These are phyloP conservation scores for Entomyzon cyanotis DNA, from an alignment of 2,113 vertebrate genomes.

Conservation along the genomic window DNA sequence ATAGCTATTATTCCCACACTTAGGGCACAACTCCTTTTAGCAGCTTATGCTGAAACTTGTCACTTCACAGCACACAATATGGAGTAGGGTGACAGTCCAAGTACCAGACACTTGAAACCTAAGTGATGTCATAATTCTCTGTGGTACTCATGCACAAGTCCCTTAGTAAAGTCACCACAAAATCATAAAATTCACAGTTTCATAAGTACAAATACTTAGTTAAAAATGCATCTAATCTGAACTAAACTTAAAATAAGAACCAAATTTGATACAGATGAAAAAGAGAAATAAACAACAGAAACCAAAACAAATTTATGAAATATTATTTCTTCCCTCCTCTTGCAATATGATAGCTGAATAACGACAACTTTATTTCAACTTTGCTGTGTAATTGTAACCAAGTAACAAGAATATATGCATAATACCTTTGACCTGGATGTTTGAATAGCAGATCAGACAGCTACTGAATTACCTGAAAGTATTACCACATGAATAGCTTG, in stretches of 20 bases:
- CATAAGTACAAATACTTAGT: neutral
- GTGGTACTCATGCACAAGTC: neutral
- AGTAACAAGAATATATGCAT: neutral
- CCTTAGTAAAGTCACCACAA: neutral
- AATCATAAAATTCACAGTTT: neutral
- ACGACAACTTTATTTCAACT: neutral
- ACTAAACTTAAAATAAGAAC: neutral
- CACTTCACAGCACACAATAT: neutral
- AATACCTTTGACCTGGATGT: neutral
- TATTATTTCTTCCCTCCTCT: neutral
- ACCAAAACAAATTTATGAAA: neutral
- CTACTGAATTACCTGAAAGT: constrained; percentile 26
- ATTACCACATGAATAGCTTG: constrained; percentile 3
- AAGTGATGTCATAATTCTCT: neutral
- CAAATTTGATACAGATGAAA: neutral
- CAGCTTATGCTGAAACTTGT: neutral
- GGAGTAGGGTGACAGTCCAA: neutral
- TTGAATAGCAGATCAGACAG: neutral
- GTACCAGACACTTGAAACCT: neutral
- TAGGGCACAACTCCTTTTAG: neutral
- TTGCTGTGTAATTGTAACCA: neutral
- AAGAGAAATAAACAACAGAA: neutral
- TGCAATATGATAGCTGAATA: neutral
- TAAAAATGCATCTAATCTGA: neutral
- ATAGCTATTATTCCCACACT: neutral